These are phyloP conservation scores for Hippopotamyrus pictus DNA, from an alignment of 2,797 vertebrate species.

Conservation along the genomic window DNA sequence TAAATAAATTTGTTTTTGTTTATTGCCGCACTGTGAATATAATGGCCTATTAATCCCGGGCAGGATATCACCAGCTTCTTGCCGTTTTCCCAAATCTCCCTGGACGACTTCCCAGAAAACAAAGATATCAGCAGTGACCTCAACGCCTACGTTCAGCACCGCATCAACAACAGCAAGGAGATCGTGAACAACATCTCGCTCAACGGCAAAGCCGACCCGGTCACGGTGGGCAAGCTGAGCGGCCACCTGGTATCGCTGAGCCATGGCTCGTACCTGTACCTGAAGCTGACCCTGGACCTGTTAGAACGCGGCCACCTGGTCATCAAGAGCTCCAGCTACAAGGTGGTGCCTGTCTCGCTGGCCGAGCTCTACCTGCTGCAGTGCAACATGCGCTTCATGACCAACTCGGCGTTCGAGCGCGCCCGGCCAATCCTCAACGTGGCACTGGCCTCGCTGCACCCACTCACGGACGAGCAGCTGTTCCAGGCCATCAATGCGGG, in stretches of 20 bases:
- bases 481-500: slow-evolving; percentile 87
- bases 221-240: slow-evolving; percentile 81
- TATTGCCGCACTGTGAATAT: not conserved
- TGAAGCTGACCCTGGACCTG: slow-evolving; percentile 93
- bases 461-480: slow-evolving; percentile 94
- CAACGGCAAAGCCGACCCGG: slow-evolving; percentile 84
- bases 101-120: slow-evolving; percentile 82
- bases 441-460: slow-evolving; percentile 88
- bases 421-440: slow-evolving; percentile 83
- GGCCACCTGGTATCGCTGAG: slow-evolving; percentile 88
- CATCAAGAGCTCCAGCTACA: slow-evolving; percentile 96
- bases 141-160: slow-evolving; percentile 86
- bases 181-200: slow-evolving; percentile 91
- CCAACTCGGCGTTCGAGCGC: slow-evolving; percentile 85
- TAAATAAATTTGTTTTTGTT: not conserved
- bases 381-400: slow-evolving; percentile 98
- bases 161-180: slow-evolving; percentile 80
- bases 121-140: slow-evolving; percentile 81
- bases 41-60: not conserved
- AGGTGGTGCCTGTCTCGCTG: slow-evolving; percentile 91
- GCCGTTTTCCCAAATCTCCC: slow-evolving; percentile 76
- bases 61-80: slow-evolving; percentile 80
- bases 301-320: slow-evolving; percentile 91
- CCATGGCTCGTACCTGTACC: slow-evolving; percentile 91
- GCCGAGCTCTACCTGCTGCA: slow-evolving; percentile 92